Evolutionary conservation across 2,888 invertebrate species (phyloP).

Genomic region (Ormyrus labotus): DNA sequence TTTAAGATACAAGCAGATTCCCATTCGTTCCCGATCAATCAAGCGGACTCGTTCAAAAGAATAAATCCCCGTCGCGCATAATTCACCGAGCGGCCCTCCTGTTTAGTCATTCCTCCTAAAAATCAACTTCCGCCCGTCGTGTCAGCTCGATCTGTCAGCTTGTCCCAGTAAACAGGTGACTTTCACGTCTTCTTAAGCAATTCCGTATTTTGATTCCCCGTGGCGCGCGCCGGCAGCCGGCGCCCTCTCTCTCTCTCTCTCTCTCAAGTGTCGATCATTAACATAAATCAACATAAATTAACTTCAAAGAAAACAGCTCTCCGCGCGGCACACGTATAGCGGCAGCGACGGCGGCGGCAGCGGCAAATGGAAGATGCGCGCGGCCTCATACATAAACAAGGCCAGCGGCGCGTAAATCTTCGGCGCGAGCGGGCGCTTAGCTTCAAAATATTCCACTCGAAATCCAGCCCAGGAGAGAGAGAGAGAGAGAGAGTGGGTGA

Average conservation of each 20-base stretch:
- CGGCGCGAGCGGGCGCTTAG: slow-evolving; percentile 17
- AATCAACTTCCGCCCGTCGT: no score
- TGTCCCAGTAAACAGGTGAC: slow-evolving; percentile 23
- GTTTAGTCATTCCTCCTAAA: no score
- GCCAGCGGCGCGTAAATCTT: slow-evolving; percentile 36
- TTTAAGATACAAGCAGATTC: no score
- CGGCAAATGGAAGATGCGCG: background rate
- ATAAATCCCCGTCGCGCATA: no score
- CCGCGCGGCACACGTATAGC: background rate
- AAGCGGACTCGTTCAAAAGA: no score
- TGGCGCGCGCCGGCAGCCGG: background rate
- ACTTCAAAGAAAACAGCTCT: slow-evolving; percentile 34
- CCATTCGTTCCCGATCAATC: no score
- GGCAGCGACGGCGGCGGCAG: background rate
- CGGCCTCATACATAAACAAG: slow-evolving; percentile 42
- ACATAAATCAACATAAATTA: slow-evolving; percentile 52
- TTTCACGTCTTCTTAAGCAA: slow-evolving; percentile 32
- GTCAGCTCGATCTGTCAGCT: no score
- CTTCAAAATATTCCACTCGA: slow-evolving; percentile 36
- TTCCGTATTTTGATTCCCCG: slow-evolving; percentile 30
- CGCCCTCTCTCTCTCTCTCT: background rate
- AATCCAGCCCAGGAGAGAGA: background rate
- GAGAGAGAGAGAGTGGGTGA: background rate
- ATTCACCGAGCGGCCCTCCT: no score
- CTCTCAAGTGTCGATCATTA: slow-evolving; percentile 43